Base-by-base conservation (phyloP, 2,888 invertebrate genomes). In the Pterostichus niger region DNA sequence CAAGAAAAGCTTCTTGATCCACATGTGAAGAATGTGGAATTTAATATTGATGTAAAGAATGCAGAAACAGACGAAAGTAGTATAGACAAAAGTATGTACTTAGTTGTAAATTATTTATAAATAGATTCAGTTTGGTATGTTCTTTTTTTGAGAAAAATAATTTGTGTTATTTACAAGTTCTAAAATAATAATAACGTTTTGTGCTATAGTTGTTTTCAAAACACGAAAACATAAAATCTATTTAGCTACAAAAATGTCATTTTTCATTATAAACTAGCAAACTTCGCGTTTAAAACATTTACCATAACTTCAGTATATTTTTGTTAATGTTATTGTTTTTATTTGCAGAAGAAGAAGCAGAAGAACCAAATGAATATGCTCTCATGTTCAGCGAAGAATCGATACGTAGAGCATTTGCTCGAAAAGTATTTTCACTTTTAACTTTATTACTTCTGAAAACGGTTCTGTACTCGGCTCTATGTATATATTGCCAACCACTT, bases 381-480 rank as follows among this genome's bases (percentile, higher is more conserved):
- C 40, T 68, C 4, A 68, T 68, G 44, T 52, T 75, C 33, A 75
- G 52, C 33, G 75, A 52, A n/a, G 15, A 54, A 11, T 52, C 75
- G 15, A 52, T 75, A 6, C 46, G 75, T 46, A 17, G 75, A 49
- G 49, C 75, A 33, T 75, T 75, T 75, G 17, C n/a, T n/a, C 49
- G 75, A n/a, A 75, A 75, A 75, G 75, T 75, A 49, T 75, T 75
- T 52, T 10, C 33, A 11, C 10, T 75, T 11, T 54, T 75, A 24
- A 7, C 31, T 24, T 6, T 75, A 31, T 33, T 75, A n/a, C 33
- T 75, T 7, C 7, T 75, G 10, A 75, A 75, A 75, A 52, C 52
- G 6, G 49, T 52, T 49, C 6, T 52, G 10, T 75, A n/a, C 9
- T 52, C 31, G 11, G 75, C 75, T 52, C 7, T 75, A 24, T 75